phyloP scores from a whole-genome alignment of 2,888 invertebrate species.

The Amorpha juglandis region DNA sequence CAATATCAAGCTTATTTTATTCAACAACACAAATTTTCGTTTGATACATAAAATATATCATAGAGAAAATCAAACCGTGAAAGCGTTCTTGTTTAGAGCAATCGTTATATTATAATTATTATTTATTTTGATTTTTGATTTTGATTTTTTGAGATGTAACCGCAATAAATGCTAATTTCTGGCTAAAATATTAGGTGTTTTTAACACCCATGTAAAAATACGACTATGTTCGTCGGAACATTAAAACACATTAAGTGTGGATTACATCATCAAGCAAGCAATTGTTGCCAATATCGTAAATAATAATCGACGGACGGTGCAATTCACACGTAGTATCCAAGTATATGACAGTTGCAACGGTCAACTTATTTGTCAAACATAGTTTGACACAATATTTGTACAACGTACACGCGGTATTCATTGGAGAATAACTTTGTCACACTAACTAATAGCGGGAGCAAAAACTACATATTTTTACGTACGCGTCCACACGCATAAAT shows the following conservation, averaged over 20 bases:
- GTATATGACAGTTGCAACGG: neutral
- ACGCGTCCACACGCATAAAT: neutral
- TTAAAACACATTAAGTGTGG: neutral
- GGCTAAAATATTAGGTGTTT: neutral
- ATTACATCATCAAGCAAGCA: too few relatives aligned
- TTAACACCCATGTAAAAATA: neutral
- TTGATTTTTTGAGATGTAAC: too few relatives aligned
- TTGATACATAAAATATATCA: too few relatives aligned
- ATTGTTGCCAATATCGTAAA: too few relatives aligned
- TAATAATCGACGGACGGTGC: too few relatives aligned
- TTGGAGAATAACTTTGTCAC: neutral
- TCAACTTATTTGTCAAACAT: constrained; percentile 7
- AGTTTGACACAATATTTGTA: neutral
- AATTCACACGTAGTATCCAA: neutral
- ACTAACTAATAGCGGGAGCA: neutral
- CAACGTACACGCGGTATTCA: neutral
- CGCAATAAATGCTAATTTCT: neutral
- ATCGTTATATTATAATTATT: too few relatives aligned
- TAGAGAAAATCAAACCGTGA: too few relatives aligned
- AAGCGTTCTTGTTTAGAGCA: too few relatives aligned
- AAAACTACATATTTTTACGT: neutral
- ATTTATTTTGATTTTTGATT: too few relatives aligned
- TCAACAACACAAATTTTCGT: too few relatives aligned
- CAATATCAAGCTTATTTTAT: too few relatives aligned
- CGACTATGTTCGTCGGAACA: neutral